Evolutionary conservation across 2,888 invertebrate genomes (phyloP).

Genomic region (Drosophila helvetica): DNA sequence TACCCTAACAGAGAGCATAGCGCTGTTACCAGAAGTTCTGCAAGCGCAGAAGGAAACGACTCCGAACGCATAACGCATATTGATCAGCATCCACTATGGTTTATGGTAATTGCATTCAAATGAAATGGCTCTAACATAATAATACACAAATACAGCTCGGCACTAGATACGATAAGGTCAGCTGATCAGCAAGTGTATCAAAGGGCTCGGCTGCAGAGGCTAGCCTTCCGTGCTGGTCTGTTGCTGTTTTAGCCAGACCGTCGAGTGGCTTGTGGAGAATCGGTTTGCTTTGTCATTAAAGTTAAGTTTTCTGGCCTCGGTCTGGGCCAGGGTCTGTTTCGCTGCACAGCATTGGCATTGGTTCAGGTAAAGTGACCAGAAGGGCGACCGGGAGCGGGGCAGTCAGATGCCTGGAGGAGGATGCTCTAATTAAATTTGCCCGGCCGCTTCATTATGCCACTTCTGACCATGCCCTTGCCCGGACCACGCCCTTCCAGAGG

Average conservation of each 20-base stretch:
- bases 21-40: too few species aligned
- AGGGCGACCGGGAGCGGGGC: background rate
- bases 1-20: too few species aligned
- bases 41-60: too few species aligned
- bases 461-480: slow-evolving; percentile 3
- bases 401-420: slow-evolving; percentile 18
- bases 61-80: too few species aligned
- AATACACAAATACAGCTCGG: too few species aligned
- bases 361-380: slow-evolving; percentile 61
- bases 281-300: slow-evolving; percentile 73
- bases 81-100: too few species aligned
- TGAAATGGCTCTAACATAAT: too few species aligned
- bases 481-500: background rate
- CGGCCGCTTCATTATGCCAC: slow-evolving; percentile 67
- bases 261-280: slow-evolving; percentile 14
- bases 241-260: slow-evolving; percentile 29
- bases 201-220: background rate
- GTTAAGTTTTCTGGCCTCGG: slow-evolving; percentile 30
- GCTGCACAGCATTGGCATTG: slow-evolving; percentile 20
- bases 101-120: too few species aligned
- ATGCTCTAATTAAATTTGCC: slow-evolving; percentile 72
- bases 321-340: background rate
- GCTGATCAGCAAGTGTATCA: background rate
- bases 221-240: slow-evolving; percentile 10
- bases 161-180: too few species aligned